Evolutionary conservation across 1,140 invertebrate genomes (phyloP).

Genomic region (Aphidius gifuensis): DNA sequence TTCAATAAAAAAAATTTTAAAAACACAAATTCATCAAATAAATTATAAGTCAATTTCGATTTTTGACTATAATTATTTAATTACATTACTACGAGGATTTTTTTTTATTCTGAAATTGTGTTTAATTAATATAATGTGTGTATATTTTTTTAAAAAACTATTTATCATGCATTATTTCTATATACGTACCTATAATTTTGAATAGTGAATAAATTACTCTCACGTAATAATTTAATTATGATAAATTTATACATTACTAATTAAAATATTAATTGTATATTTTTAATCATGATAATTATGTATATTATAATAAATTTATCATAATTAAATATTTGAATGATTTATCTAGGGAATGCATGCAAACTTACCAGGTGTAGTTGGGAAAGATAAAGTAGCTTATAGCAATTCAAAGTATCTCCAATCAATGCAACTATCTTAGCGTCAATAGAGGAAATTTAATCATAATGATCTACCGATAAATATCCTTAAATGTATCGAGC

Average conservation of each 20-base stretch:
- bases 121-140: no score
- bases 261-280: constrained; percentile 6
- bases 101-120: no score
- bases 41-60: neutral
- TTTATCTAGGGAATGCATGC: constrained; percentile 38
- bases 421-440: constrained; percentile 51
- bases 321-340: constrained; percentile 25
- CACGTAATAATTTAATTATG: constrained; percentile 30
- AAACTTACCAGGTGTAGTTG: constrained; percentile 60
- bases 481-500: no score
- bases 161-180: neutral
- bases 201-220: constrained; percentile 30
- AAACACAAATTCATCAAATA: constrained; percentile 8
- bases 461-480: constrained; percentile 14
- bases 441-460: constrained; percentile 42
- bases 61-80: neutral
- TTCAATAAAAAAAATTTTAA: neutral
- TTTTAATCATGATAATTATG: constrained; percentile 16
- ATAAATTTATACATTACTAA: constrained; percentile 22
- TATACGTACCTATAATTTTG: constrained; percentile 41
- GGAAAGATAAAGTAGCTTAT: constrained; percentile 60
- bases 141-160: no score
- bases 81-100: no score
- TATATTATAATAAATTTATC: constrained; percentile 13
- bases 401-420: constrained; percentile 55